phyloP scores from a whole-genome alignment of 1,140 invertebrate species.

The Oryzaephilus surinamensis region DNA sequence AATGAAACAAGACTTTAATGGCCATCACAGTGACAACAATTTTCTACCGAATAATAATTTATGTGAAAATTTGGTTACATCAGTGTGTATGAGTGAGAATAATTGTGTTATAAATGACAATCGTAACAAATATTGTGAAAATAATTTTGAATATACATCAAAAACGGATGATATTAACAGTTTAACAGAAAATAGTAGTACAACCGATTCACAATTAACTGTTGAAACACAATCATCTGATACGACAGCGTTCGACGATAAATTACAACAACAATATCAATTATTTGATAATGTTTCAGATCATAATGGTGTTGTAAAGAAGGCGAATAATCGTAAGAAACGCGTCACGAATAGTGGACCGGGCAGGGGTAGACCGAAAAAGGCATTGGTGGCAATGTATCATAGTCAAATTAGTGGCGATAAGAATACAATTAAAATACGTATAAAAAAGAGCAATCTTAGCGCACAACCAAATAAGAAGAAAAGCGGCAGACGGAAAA shows the following conservation, averaged over 20 bases:
- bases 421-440: conserved; percentile 51
- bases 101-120: no score
- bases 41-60: no score
- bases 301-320: conserved; percentile 8
- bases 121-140: no score
- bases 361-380: conserved; percentile 29
- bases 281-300: no score
- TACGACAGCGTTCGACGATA: no score
- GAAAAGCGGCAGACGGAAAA: conserved; percentile 40
- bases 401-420: conserved; percentile 49
- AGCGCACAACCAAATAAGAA: conserved; percentile 31
- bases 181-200: conserved; percentile 13
- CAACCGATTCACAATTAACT: conserved; percentile 12
- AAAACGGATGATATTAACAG: conserved; percentile 11
- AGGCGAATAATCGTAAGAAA: conserved; percentile 15
- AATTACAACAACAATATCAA: no score
- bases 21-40: no score
- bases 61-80: no score
- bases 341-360: conserved; percentile 17
- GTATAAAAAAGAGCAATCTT: conserved; percentile 48
- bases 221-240: no score
- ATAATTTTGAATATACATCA: neutral
- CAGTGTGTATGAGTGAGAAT: no score
- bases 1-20: no score
- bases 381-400: conserved; percentile 36